A percentile compares a stretch with the other conserved stretches of the same genome.
Evolutionary conservation across 2,113 vertebrate species (phyloP).

Genomic region (Irena cyanogastra): DNA sequence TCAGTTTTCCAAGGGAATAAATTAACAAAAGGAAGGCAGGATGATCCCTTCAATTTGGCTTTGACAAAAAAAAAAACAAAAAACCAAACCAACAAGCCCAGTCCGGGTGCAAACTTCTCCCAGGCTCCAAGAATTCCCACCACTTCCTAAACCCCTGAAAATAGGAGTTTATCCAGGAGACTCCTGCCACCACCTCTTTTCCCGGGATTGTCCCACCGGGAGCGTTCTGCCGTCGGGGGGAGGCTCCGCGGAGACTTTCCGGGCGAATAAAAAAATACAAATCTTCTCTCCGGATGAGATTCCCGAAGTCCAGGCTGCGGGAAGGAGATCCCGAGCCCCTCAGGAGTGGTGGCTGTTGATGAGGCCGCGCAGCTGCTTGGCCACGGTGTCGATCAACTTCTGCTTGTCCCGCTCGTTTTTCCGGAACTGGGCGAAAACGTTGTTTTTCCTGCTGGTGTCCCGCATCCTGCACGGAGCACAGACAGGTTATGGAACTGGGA

Average conservation of each 20-base stretch:
- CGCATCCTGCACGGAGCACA: constrained; percentile 81
- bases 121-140: neutral
- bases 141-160: neutral
- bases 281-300: constrained; percentile 55
- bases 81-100: neutral
- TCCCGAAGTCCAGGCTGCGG: neutral
- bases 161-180: neutral
- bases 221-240: neutral
- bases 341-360: constrained; percentile 87
- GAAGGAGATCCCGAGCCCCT: constrained; percentile 21
- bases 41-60: neutral
- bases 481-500: neutral
- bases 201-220: neutral
- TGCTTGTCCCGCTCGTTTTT: constrained; percentile 95
- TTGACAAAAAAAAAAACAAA: neutral
- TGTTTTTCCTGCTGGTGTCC: constrained; percentile 92
- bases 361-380: constrained; percentile 91
- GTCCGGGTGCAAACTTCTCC: neutral
- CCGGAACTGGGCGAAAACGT: constrained; percentile 91
- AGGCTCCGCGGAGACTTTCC: constrained; percentile 26
- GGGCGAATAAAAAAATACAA: constrained; percentile 72
- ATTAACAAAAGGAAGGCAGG: neutral
- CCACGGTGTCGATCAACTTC: constrained; percentile 92
- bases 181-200: neutral
- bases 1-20: neutral